Conservation (phyloP, 1,140 invertebrate species). For the Akabosia matsudoensis region DNA sequence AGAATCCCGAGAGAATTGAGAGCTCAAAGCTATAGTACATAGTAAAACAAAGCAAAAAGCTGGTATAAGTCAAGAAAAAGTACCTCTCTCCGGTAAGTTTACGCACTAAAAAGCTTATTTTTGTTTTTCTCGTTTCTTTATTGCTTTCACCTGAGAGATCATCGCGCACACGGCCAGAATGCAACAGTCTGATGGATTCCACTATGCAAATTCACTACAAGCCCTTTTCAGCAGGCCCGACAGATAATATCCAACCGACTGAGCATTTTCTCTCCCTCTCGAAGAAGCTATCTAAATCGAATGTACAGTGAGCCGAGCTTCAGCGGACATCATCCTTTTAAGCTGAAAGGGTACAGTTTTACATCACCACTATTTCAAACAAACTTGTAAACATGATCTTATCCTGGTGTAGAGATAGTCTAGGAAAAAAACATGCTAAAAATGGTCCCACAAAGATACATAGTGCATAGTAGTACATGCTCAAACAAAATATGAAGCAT, state of each 20-base stretch:
- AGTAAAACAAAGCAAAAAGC: not conserved
- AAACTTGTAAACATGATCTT: too few relatives aligned
- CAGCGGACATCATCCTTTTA: not conserved
- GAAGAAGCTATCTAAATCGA: not conserved
- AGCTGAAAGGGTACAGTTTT: not conserved
- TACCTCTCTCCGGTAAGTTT: too few relatives aligned
- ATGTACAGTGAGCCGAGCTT: not conserved
- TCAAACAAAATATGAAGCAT: too few relatives aligned
- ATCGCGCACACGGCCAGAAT: too few relatives aligned
- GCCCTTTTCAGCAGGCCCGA: not conserved
- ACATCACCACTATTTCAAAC: not conserved
- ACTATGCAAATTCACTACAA: not conserved
- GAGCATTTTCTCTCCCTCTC: not conserved
- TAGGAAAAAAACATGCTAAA: too few relatives aligned
- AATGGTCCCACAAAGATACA: too few relatives aligned
- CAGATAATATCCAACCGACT: too few relatives aligned
- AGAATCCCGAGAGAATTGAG: not conserved
- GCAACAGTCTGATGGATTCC: not conserved
- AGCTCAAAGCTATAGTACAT: not conserved
- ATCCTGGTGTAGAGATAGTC: too few relatives aligned
- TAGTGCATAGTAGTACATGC: too few relatives aligned
- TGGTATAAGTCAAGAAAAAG: not conserved
- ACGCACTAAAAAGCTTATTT: too few relatives aligned
- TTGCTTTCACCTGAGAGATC: not conserved
- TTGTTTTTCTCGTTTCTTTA: not conserved